Conservation (phyloP, 2,113 vertebrate genomes). For the Chrysemys picta region DNA sequence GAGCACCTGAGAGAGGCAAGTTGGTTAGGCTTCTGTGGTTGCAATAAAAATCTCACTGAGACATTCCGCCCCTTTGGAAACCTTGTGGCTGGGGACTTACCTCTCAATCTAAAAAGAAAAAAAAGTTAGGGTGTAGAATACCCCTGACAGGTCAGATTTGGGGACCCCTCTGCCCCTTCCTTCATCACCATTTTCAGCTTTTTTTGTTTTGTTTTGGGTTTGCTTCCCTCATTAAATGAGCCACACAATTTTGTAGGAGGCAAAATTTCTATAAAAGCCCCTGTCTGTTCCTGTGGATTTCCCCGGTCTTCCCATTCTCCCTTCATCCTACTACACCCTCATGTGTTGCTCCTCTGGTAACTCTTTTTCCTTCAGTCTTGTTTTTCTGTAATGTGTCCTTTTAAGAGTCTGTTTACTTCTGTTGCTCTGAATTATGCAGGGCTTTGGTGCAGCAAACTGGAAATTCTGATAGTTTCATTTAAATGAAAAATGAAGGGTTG, state of each 20-base stretch:
- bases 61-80: not conserved
- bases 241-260: not conserved
- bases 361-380: not conserved
- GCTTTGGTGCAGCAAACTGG: not conserved
- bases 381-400: slow-evolving; percentile 33
- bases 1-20: too few relatives aligned
- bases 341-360: not conserved
- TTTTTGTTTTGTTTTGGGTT: not conserved
- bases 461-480: not conserved
- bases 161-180: not conserved
- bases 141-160: not conserved
- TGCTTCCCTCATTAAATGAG: not conserved
- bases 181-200: too few relatives aligned
- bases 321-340: slow-evolving; percentile 54
- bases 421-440: not conserved
- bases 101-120: not conserved
- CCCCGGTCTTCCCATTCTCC: slow-evolving; percentile 44
- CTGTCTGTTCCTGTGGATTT: not conserved
- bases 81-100: not conserved
- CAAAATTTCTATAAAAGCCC: not conserved
- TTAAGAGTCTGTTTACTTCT: not conserved
- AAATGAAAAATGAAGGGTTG: not conserved
- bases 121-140: not conserved
- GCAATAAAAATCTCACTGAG: not conserved
- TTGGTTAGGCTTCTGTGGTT: not conserved